Conservation (phyloP, 2,888 invertebrate species). For the Stramonita haemastoma region DNA sequence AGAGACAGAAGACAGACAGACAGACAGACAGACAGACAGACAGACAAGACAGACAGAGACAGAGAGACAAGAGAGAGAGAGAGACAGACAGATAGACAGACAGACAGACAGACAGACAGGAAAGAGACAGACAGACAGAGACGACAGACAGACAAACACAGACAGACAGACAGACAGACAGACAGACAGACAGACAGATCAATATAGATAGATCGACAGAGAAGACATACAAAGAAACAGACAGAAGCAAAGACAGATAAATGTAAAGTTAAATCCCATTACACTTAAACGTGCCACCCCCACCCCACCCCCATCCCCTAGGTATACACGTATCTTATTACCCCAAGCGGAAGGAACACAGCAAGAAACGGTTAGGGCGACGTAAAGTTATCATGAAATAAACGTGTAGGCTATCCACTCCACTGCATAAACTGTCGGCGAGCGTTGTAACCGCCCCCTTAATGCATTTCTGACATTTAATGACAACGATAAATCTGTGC, state of each 20-base stretch:
- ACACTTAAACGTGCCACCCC: not conserved
- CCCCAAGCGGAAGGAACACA: not conserved
- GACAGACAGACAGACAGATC: not conserved
- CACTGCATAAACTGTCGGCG: slow-evolving; percentile 22
- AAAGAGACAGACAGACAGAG: slow-evolving; percentile 32
- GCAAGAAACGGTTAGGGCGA: not conserved
- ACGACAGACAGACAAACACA: no score
- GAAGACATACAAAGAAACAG: not conserved
- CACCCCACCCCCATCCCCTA: not conserved
- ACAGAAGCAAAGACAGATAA: not conserved
- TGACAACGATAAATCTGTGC: not conserved
- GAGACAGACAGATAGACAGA: not conserved
- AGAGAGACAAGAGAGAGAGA: no score
- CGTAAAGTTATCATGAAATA: slow-evolving; percentile 21
- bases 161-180: not conserved
- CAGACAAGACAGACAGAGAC: not conserved
- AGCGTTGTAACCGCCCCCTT: slow-evolving; percentile 9
- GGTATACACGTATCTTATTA: not conserved
- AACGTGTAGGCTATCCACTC: slow-evolving; percentile 8
- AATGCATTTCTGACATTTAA: slow-evolving; percentile 32
- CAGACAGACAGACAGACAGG: no score
- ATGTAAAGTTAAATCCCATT: not conserved
- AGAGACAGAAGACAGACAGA: not conserved
- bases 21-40: not conserved
- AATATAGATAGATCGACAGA: not conserved